A percentile compares a stretch with the other conserved stretches of the same genome.
Evolutionary conservation across 1,140 invertebrate species (phyloP).

Genomic region (Anoplophora glabripennis): DNA sequence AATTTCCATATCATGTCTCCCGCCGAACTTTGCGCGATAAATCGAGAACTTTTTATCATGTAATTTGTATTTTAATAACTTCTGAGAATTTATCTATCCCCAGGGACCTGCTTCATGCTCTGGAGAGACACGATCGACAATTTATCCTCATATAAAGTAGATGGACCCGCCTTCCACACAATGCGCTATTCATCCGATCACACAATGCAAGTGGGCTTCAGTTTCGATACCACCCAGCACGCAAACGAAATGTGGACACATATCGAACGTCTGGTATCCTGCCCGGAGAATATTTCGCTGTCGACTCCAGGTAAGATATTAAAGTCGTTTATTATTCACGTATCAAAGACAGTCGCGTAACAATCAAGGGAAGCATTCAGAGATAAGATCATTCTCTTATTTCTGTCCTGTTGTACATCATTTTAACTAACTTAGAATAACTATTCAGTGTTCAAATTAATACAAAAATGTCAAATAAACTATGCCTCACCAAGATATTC

Average conservation of each 20-base stretch:
- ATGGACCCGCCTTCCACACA: constrained; percentile 75
- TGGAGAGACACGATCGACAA: constrained; percentile 82
- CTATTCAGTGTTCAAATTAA: too few species aligned
- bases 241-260: constrained; percentile 69
- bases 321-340: too few species aligned
- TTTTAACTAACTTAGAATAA: too few species aligned
- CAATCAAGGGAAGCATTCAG: too few species aligned
- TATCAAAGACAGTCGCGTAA: too few species aligned
- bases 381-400: too few species aligned
- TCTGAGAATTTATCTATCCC: background rate
- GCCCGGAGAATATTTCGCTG: constrained; percentile 78
- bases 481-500: too few species aligned
- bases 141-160: constrained; percentile 63
- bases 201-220: constrained; percentile 61
- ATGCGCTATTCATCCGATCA: constrained; percentile 75
- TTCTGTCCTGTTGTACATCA: too few species aligned
- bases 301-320: constrained; percentile 59
- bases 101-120: constrained; percentile 72
- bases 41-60: background rate
- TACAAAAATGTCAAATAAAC: too few species aligned
- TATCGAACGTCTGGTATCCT: constrained; percentile 68
- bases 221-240: constrained; percentile 73
- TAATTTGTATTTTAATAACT: background rate
- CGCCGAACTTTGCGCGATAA: background rate
- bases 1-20: too few species aligned